Conservation (phyloP, 2,113 vertebrate species). For the Grallaria varia region DNA sequence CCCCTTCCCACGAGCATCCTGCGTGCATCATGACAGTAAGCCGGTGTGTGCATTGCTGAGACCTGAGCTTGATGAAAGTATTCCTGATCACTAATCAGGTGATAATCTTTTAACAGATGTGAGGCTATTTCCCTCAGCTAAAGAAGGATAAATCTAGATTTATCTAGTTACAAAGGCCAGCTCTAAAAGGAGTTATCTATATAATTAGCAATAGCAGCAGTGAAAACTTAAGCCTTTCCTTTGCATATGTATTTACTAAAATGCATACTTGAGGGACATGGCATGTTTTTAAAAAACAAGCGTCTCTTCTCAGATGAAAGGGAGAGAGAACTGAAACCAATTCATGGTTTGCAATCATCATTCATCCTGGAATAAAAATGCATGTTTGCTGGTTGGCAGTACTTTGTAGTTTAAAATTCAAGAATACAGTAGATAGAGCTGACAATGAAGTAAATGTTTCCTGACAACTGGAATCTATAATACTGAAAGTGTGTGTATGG, state of each 20-base stretch:
- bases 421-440: not conserved
- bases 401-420: conserved; percentile 22
- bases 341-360: not conserved
- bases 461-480: conserved; percentile 39
- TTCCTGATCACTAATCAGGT: conserved; percentile 7
- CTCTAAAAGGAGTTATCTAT: not conserved
- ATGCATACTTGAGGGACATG: not conserved
- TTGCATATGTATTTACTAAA: not conserved
- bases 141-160: not conserved
- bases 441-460: conserved; percentile 44
- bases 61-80: not conserved
- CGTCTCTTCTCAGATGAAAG: not conserved
- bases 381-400: not conserved
- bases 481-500: not conserved
- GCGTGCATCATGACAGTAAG: not conserved
- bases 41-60: not conserved
- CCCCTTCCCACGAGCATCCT: not conserved
- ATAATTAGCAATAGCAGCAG: not conserved
- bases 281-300: not conserved
- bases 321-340: not conserved
- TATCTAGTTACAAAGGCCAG: not conserved
- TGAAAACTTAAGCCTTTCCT: not conserved
- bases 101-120: not conserved
- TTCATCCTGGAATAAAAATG: conserved; percentile 4
- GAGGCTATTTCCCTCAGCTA: not conserved